Conservation (phyloP, 2,888 invertebrate genomes). For the Plebejus anna region DNA sequence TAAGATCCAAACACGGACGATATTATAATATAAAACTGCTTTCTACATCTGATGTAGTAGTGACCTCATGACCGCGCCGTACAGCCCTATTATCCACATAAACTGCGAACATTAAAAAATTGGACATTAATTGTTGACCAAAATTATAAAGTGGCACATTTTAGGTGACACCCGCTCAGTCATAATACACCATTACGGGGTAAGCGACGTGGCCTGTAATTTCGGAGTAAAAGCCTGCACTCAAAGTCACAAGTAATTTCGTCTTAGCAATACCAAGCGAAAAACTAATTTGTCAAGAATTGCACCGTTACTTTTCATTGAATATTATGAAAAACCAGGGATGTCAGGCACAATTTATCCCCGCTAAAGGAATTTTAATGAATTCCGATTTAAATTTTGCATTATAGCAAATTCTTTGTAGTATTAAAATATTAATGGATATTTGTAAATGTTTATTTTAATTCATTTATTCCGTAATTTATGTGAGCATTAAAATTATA, state of each 20-base stretch:
- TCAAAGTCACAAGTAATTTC: conserved; percentile 76
- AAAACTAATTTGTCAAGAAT: conserved; percentile 78
- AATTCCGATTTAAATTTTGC: neutral
- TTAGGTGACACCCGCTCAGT: conserved; percentile 65
- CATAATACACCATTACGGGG: conserved; percentile 74
- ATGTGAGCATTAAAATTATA: neutral
- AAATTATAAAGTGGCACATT: conserved; percentile 53
- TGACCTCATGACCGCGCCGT: neutral
- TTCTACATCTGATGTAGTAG: neutral
- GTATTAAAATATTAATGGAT: conserved; percentile 1
- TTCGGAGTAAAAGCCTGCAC: conserved; percentile 79
- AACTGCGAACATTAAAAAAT: neutral
- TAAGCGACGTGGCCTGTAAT: conserved; percentile 73
- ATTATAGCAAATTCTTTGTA: neutral
- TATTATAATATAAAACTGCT: too few species aligned
- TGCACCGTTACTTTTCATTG: conserved; percentile 54
- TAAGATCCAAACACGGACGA: too few species aligned
- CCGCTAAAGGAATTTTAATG: conserved; percentile 1
- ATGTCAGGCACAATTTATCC: conserved; percentile 23
- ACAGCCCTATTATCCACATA: neutral
- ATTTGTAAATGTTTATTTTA: neutral
- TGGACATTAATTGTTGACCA: conserved; percentile 18
- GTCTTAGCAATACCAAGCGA: conserved; percentile 73
- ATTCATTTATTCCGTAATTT: neutral
- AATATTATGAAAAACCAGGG: conserved; percentile 36